phyloP scores from a whole-genome alignment of 2,888 invertebrate species.

The Lysandra coridon region DNA sequence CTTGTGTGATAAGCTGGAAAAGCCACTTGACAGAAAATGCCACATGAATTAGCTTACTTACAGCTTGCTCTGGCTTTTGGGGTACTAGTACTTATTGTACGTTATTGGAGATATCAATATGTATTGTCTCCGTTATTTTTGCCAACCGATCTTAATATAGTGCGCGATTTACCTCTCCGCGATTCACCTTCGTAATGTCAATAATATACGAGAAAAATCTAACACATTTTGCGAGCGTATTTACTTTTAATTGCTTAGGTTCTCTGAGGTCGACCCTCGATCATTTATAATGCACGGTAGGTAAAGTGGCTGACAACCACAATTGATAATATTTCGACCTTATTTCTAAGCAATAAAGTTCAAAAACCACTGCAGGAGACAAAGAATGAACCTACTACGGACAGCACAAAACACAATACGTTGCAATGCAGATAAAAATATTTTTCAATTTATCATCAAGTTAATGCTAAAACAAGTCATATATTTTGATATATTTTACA shows the following conservation, averaged over 20 bases:
- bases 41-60: no score
- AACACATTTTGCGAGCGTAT: background rate
- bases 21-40: no score
- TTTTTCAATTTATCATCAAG: background rate
- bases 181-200: no score
- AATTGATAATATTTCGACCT: background rate
- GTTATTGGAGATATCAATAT: no score
- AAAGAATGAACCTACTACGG: background rate
- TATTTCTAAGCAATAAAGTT: background rate
- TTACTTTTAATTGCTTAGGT: conserved; percentile 2
- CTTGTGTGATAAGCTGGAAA: no score
- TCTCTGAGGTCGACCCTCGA: background rate
- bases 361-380: no score
- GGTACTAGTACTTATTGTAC: no score
- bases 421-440: background rate
- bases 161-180: no score
- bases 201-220: background rate
- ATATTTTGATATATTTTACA: background rate
- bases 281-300: background rate
- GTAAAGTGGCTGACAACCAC: background rate
- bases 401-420: background rate
- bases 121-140: no score
- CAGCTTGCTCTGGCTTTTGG: no score
- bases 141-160: no score
- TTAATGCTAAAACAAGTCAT: background rate